phyloP scores from a whole-genome alignment of 2,113 vertebrate genomes.

The Pontoporia blainvillei region DNA sequence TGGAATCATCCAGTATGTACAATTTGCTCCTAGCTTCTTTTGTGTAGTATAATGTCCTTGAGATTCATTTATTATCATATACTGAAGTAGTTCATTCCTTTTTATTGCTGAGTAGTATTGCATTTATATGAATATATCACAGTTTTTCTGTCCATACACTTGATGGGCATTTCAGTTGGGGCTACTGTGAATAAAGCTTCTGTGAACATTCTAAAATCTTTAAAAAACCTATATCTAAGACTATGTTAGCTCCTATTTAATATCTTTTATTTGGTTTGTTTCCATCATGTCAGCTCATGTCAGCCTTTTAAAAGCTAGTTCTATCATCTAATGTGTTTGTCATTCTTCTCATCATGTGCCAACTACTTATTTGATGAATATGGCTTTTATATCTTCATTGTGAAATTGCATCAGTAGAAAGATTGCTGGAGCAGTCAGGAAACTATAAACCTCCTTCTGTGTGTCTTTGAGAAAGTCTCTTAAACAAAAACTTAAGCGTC shows the following conservation, averaged over 20 bases:
- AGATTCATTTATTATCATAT: neutral
- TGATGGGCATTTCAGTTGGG: neutral
- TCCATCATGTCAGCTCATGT: neutral
- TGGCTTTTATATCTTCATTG: neutral
- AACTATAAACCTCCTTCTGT: neutral
- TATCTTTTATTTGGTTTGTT: neutral
- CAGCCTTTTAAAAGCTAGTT: neutral
- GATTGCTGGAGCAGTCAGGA: neutral
- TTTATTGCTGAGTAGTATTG: neutral
- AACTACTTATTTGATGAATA: neutral
- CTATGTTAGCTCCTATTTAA: neutral
- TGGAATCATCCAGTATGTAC: neutral
- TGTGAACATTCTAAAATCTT: neutral
- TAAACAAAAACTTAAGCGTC: neutral
- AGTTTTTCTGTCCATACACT: neutral
- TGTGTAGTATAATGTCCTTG: neutral
- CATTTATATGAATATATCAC: neutral
- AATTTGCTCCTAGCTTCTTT: neutral
- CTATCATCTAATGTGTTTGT: neutral
- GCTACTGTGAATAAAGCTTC: neutral
- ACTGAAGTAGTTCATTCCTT: neutral
- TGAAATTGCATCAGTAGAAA: neutral
- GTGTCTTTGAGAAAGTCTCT: neutral
- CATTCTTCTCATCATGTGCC: neutral
- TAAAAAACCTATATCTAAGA: neutral